Conservation (phyloP, 2,888 invertebrate genomes). For the Camptogramma bilineatum region DNA sequence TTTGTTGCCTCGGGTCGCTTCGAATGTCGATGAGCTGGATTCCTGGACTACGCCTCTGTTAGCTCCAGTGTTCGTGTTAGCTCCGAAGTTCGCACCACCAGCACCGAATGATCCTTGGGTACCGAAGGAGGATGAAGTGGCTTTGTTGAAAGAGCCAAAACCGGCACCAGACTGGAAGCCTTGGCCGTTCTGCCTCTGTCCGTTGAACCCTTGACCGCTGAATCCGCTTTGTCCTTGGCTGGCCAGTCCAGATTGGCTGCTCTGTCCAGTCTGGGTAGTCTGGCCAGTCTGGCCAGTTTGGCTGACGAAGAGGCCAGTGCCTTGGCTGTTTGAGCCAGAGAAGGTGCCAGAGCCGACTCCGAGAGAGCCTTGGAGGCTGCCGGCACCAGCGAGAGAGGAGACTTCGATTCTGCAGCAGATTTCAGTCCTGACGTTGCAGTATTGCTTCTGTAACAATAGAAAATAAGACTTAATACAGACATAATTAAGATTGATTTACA, state of each 20-base stretch:
- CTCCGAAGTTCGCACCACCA: conserved; percentile 42
- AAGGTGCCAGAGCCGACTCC: conserved; percentile 65
- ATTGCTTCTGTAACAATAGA: conserved; percentile 76
- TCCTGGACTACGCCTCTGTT: conserved; percentile 43
- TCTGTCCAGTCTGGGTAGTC: conserved; percentile 42
- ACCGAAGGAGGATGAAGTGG: conserved; percentile 40
- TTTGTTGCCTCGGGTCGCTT: conserved; percentile 34
- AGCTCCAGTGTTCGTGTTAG: conserved; percentile 32
- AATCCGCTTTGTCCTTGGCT: conserved; percentile 14
- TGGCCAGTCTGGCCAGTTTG: conserved; percentile 42
- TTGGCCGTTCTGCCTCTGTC: conserved; percentile 16
- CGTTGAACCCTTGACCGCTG: conserved; percentile 10
- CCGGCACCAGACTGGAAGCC: conserved; percentile 34
- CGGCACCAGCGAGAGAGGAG: conserved; percentile 56
- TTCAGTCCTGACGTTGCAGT: conserved; percentile 76
- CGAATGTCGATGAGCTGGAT: conserved; percentile 40
- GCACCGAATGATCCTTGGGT: conserved; percentile 38
- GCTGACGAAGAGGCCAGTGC: conserved; percentile 56
- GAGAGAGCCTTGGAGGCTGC: conserved; percentile 59
- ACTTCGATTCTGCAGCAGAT: conserved; percentile 79
- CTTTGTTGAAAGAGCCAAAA: conserved; percentile 45
- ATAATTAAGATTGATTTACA: background rate
- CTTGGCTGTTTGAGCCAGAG: conserved; percentile 57
- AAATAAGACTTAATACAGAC: background rate
- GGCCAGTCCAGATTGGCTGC: conserved; percentile 30